Evolutionary conservation across 2,797 vertebrate genomes (phyloP).

Genomic region (Bradypus variegatus): DNA sequence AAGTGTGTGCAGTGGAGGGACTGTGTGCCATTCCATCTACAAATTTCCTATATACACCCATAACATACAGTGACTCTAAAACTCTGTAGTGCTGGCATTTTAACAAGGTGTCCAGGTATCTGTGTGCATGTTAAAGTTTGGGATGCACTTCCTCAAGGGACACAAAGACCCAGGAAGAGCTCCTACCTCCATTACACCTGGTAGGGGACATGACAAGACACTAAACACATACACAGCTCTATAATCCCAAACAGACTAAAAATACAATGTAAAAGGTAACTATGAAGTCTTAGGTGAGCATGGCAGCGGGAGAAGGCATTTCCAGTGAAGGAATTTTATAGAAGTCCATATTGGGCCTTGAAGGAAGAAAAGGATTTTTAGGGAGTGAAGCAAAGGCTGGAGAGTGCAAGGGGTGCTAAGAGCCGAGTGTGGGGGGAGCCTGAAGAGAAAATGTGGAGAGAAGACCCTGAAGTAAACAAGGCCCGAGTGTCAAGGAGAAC

Average conservation of each 20-base stretch:
- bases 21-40: neutral
- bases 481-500: neutral
- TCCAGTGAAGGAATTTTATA: neutral
- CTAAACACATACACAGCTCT: neutral
- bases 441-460: neutral
- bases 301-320: neutral
- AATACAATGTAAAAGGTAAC: neutral
- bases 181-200: neutral
- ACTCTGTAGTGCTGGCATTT: neutral
- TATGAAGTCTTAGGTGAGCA: neutral
- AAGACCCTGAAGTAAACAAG: neutral
- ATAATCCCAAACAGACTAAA: neutral
- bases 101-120: neutral
- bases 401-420: neutral
- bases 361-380: neutral
- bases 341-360: neutral
- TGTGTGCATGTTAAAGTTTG: neutral
- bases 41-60: neutral
- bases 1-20: neutral
- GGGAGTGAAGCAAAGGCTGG: neutral
- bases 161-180: neutral
- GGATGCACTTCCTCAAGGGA: neutral
- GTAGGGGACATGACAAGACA: too few species aligned
- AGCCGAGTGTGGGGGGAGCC: neutral
- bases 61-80: neutral